Conservation (phyloP, 2,888 invertebrate genomes). For the Cephalotes varians region DNA sequence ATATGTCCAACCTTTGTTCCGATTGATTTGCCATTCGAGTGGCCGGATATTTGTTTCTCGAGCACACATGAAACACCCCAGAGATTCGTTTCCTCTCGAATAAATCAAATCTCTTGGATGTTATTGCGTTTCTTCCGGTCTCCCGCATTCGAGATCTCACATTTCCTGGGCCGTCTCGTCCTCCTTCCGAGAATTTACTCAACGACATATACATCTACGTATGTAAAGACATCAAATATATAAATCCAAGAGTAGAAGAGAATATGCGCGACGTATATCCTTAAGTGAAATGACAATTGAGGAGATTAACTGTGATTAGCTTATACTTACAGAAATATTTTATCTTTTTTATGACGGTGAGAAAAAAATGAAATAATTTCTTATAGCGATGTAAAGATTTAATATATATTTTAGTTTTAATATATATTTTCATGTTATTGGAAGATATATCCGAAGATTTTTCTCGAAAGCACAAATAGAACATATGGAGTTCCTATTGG, state of each 20-base stretch:
- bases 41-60: slow-evolving; percentile 54
- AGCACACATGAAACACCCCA: slow-evolving; percentile 8
- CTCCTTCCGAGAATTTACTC: slow-evolving; percentile 33
- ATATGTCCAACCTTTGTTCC: slow-evolving; percentile 25
- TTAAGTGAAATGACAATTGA: slow-evolving; percentile 9
- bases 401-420: neutral
- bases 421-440: neutral
- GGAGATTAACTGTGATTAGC: slow-evolving; percentile 1
- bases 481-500: neutral
- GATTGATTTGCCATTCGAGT: slow-evolving; percentile 36
- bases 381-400: neutral
- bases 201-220: slow-evolving; percentile 4
- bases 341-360: neutral
- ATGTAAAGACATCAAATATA: slow-evolving; percentile 22
- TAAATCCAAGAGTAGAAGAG: neutral
- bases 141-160: slow-evolving; percentile 53
- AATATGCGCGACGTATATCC: neutral
- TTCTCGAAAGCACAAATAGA: neutral
- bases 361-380: neutral
- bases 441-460: neutral
- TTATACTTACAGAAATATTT: slow-evolving; percentile 1
- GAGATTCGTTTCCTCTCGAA: slow-evolving; percentile 52
- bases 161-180: slow-evolving; percentile 40
- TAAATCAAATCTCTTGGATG: slow-evolving; percentile 46
- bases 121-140: slow-evolving; percentile 54